Evolutionary conservation across 2,888 invertebrate species (phyloP).

Genomic region (Caenorhabditis plicata): DNA sequence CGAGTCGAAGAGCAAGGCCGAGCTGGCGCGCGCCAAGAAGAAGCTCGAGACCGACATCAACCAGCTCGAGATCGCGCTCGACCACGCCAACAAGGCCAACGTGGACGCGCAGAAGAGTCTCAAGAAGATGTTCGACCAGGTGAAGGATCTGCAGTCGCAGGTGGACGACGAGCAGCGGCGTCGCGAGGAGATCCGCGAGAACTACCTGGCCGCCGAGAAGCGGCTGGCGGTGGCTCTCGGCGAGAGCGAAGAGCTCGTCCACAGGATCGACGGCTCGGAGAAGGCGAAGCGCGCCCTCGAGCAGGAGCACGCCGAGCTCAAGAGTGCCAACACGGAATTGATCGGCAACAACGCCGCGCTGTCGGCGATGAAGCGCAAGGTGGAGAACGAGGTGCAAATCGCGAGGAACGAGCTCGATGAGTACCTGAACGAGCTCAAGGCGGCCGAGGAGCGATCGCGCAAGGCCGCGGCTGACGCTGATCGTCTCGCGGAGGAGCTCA

Average conservation of each 20-base stretch:
- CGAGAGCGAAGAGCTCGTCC: constrained; percentile 56
- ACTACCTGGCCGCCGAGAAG: constrained; percentile 62
- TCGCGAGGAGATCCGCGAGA: constrained; percentile 83
- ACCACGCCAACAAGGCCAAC: constrained; percentile 89
- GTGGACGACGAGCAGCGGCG: constrained; percentile 94
- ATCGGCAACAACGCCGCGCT: constrained; percentile 90
- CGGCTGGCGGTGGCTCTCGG: constrained; percentile 54
- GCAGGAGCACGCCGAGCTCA: constrained; percentile 67
- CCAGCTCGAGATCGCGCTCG: constrained; percentile 96
- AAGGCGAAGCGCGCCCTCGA: constrained; percentile 73
- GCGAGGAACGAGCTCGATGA: constrained; percentile 88
- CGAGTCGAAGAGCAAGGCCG: constrained; percentile 72
- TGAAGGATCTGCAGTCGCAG: constrained; percentile 72
- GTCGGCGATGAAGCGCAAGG: constrained; percentile 80
- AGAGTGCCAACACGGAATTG: constrained; percentile 88
- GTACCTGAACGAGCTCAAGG: constrained; percentile 95
- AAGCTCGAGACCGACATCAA: constrained; percentile 93
- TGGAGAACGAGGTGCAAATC: constrained; percentile 62
- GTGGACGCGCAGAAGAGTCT: constrained; percentile 70
- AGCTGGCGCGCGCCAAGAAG: constrained; percentile 93
- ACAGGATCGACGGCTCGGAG: constrained; percentile 49
- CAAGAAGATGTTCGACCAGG: constrained; percentile 65
- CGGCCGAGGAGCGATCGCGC: constrained; percentile 91
- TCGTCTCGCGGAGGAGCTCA: constrained; percentile 92
- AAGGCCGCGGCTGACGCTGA: constrained; percentile 94